These are phyloP conservation scores for Oligia strigilis DNA, from an alignment of 2,888 invertebrate genomes.

Conservation along the genomic window DNA sequence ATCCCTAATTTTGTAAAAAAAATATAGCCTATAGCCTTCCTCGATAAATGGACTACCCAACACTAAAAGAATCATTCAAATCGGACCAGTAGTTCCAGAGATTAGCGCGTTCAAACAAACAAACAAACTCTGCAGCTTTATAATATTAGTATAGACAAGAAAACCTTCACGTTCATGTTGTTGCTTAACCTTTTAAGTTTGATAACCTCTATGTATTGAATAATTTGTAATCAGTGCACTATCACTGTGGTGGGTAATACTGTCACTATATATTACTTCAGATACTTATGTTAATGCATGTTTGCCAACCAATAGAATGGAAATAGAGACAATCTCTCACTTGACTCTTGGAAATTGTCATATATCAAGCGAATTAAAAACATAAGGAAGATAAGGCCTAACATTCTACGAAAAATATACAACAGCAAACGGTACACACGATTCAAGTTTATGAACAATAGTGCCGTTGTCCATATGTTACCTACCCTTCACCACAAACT, in stretches of 20 bases:
- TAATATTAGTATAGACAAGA: too few species aligned
- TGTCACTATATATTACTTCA: not conserved
- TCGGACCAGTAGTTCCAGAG: too few species aligned
- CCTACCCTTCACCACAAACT: not conserved
- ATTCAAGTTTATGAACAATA: not conserved
- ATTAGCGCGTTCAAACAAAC: too few species aligned
- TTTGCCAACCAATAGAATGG: not conserved
- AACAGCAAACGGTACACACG: not conserved
- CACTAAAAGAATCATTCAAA: too few species aligned
- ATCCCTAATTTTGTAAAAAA: too few species aligned
- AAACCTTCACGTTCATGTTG: not conserved
- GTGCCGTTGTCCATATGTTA: not conserved
- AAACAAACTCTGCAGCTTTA: too few species aligned
- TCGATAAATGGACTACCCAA: too few species aligned
- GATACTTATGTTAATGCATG: not conserved
- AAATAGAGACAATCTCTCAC: not conserved
- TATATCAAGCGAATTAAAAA: not conserved
- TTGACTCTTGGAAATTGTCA: not conserved
- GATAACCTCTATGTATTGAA: not conserved
- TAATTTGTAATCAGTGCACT: constrained; percentile 1
- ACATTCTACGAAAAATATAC: not conserved
- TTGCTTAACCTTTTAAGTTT: not conserved
- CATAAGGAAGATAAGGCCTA: not conserved
- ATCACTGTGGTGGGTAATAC: not conserved
- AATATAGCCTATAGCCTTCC: too few species aligned